phyloP scores from a whole-genome alignment of 2,797 vertebrate species.

The Chiloscyllium punctatum region DNA sequence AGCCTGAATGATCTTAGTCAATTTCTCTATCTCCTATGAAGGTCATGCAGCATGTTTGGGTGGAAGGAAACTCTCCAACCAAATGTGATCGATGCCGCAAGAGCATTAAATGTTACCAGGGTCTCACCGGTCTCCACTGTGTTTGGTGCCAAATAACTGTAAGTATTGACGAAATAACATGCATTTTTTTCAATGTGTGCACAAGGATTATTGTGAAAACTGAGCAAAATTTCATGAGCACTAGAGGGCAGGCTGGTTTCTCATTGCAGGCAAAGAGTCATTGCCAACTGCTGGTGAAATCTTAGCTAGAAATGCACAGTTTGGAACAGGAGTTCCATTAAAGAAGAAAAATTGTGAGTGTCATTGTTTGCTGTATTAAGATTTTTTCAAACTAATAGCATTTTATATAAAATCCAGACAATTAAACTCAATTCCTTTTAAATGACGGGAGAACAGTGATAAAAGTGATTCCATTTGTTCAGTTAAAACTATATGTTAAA shows the following conservation, averaged over 20 bases:
- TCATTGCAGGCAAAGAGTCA: neutral
- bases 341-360: neutral
- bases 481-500: neutral
- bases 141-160: conserved; percentile 91
- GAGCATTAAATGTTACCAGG: conserved; percentile 93
- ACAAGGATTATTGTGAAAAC: neutral
- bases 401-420: neutral
- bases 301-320: neutral
- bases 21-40: conserved; percentile 43
- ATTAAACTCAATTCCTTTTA: neutral
- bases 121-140: conserved; percentile 83
- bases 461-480: neutral
- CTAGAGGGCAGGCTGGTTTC: conserved; percentile 31
- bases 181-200: neutral
- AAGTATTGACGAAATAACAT: conserved; percentile 52
- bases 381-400: neutral
- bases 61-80: conserved; percentile 83
- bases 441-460: neutral
- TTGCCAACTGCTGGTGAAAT: neutral
- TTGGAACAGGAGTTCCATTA: neutral
- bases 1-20: neutral
- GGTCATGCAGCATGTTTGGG: conserved; percentile 93
- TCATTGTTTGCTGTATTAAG: neutral
- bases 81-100: conserved; percentile 88
- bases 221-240: neutral